Evolutionary conservation across 2,113 vertebrate genomes (phyloP).

Genomic region (Dicrurus megarhynchus): DNA sequence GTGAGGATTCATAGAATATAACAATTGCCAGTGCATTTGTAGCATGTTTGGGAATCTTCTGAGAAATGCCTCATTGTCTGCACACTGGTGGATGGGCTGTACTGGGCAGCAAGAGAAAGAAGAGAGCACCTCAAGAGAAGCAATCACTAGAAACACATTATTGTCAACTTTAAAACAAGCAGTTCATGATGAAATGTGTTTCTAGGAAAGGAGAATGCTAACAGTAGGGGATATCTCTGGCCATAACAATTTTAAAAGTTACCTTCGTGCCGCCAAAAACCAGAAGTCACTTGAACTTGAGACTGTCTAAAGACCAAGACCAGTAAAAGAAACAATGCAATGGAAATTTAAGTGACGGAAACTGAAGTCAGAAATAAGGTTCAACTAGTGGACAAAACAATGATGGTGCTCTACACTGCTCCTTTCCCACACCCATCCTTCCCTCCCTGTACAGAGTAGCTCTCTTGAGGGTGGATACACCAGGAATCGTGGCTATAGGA

Average conservation of each 20-base stretch:
- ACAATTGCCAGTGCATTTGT: neutral
- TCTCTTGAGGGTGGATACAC: neutral
- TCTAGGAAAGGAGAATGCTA: neutral
- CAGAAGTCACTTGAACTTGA: neutral
- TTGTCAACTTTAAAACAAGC: neutral
- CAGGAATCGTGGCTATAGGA: rapidly evolving
- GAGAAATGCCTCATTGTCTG: neutral
- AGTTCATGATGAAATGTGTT: neutral
- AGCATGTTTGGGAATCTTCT: neutral
- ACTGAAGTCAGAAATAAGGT: neutral
- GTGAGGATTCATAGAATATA: neutral
- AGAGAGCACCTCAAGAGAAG: neutral
- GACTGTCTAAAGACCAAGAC: neutral
- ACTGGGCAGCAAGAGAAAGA: neutral
- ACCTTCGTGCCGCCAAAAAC: neutral
- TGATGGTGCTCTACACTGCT: neutral
- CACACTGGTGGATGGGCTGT: neutral
- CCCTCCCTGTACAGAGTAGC: neutral
- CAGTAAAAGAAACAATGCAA: neutral
- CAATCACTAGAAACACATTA: neutral
- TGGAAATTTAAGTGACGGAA: neutral
- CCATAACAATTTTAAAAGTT: neutral
- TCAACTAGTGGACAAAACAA: neutral
- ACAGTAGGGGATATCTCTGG: neutral
- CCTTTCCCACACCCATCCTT: neutral